Conservation (phyloP, 2,797 vertebrate genomes). For the Cossypha caffra region DNA sequence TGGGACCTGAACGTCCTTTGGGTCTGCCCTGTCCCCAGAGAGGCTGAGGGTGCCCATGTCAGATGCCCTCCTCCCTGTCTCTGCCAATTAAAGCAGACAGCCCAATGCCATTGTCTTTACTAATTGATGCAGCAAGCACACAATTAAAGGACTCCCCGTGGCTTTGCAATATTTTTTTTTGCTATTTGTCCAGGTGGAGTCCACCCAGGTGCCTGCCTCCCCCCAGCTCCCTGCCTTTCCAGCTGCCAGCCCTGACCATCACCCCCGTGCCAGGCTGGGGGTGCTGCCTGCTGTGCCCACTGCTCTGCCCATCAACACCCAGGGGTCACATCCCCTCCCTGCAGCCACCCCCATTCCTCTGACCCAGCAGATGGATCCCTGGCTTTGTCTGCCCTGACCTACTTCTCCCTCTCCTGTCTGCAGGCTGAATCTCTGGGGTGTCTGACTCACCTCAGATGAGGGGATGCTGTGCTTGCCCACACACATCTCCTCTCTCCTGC, state of each 20-base stretch:
- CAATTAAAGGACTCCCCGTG: conserved; percentile 23
- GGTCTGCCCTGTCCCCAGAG: background rate
- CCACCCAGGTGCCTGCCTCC: background rate
- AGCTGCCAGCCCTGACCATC: background rate
- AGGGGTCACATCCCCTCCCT: background rate
- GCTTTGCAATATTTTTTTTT: background rate
- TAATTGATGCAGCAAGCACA: conserved; percentile 9
- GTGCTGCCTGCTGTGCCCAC: background rate
- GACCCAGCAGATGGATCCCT: background rate
- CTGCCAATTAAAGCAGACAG: conserved; percentile 38
- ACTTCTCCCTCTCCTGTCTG: background rate
- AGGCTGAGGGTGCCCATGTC: background rate
- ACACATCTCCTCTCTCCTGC: background rate
- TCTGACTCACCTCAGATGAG: background rate
- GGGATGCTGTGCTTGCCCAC: background rate
- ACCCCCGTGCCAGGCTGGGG: background rate
- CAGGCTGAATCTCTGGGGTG: background rate
- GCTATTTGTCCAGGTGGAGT: background rate
- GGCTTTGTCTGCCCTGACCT: background rate
- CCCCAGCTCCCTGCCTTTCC: background rate
- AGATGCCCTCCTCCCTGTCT: background rate
- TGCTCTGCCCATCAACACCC: background rate
- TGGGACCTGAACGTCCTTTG: background rate
- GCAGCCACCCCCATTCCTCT: fast-evolving
- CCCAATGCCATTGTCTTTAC: background rate